Evolutionary conservation across 2,113 vertebrate genomes (phyloP), one percentile per base, ranked within the genome.

Genomic region (Poicephalus meyeri): DNA sequence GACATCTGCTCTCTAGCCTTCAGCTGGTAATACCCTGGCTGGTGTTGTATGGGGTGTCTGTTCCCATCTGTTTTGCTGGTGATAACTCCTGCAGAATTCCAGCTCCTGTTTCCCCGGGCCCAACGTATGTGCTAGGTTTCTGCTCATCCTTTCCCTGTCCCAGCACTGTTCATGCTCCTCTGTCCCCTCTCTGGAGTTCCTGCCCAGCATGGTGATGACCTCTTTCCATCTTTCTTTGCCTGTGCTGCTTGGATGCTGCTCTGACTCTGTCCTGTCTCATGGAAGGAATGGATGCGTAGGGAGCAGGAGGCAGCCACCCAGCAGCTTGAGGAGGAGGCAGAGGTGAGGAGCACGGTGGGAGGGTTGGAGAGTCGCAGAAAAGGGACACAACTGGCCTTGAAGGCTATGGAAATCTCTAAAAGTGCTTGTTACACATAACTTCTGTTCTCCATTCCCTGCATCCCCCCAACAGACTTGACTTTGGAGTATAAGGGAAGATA

Each of bases 211-310:
- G 69, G 41, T 56, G 73, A 80, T 96, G 88, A 95, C 74, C 56
- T 89, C 93, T 95, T 2, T 93, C 47, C 68, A 69, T 96, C 87
- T 96, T 80, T 96, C 82, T 96, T 83, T 95, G 60, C 83, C 77
- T 76, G 68, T 23, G 41, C 70, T 91, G 72, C 95, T 89, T 60
- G 91, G 91, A 93, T 41, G 65, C 84, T 89, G 69, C 65, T 63
- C 92, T 94, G 96, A n/a, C 85, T 91, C 88, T 94, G 74, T 81
- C 44, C 91, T 94, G 89, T 88, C 72, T 63, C 35, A 2, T 29
- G 98, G 98, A 98, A 99, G 99, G 98, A 99, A 98, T 97, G 95
- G 91, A 98, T 98, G 98, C 98, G 98, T 71, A 98, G 98, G 98
- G 99, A 99, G 96, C 98, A 97, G 66, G 99, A 99, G 97, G 98